A percentile compares a stretch with the other conserved stretches of the same genome.
phyloP scores from a whole-genome alignment of 2,113 vertebrate species.

The Rhombomys opimus region DNA sequence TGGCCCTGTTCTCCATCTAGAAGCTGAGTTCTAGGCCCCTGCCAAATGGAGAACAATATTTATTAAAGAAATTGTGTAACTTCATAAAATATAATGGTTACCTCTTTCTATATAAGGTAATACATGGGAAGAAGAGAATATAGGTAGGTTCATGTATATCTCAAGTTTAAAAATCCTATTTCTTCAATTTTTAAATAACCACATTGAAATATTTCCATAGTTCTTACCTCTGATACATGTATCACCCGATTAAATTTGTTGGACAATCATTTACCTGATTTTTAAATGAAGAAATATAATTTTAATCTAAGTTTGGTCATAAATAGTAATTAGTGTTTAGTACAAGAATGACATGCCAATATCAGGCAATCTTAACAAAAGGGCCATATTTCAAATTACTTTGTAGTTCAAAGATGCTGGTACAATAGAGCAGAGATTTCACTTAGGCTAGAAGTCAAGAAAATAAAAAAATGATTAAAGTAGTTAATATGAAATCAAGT shows the following conservation, averaged over 20 bases:
- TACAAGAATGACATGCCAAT: neutral
- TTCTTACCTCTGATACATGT: slow-evolving; percentile 58
- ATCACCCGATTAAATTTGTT: slow-evolving; percentile 57
- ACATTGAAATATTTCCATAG: neutral
- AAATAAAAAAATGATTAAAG: neutral
- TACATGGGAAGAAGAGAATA: neutral
- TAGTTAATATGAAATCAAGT: neutral
- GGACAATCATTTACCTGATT: slow-evolving; percentile 56
- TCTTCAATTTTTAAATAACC: slow-evolving; percentile 49
- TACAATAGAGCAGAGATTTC: neutral
- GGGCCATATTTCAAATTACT: neutral
- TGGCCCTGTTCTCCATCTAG: too few species aligned
- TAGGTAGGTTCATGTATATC: slow-evolving; percentile 31
- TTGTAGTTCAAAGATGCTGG: neutral
- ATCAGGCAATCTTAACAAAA: neutral
- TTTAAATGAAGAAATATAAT: slow-evolving; percentile 10
- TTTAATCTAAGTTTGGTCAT: neutral
- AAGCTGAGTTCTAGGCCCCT: too few species aligned
- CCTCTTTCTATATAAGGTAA: slow-evolving; percentile 42
- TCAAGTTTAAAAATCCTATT: neutral
- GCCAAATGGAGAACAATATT: neutral
- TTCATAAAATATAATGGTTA: slow-evolving; percentile 74
- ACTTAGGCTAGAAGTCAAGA: neutral
- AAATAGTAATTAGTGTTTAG: neutral
- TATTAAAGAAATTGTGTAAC: slow-evolving; percentile 66